A percentile compares a stretch with the other conserved stretches of the same genome.
Evolutionary conservation across 2,797 vertebrate genomes (phyloP).

Genomic region (Xenentodon cancila): DNA sequence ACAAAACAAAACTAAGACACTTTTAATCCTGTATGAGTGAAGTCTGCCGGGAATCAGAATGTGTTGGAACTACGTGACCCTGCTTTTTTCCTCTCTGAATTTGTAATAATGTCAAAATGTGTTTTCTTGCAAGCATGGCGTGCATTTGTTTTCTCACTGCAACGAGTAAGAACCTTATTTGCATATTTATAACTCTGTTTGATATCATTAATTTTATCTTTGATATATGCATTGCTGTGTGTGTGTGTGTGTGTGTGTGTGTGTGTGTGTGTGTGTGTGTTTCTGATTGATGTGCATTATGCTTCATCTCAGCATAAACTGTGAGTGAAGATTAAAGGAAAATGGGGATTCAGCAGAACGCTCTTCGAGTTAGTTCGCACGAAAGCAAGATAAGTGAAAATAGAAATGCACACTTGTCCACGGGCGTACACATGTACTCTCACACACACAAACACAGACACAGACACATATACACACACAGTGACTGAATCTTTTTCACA

Average conservation of each 20-base stretch:
- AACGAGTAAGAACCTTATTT: constrained; percentile 55
- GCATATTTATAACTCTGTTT: constrained; percentile 76
- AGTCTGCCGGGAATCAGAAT: constrained; percentile 1
- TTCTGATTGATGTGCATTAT: constrained; percentile 79
- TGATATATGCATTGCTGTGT: constrained; percentile 64
- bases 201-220: constrained; percentile 77
- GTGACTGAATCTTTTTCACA: constrained; percentile 64
- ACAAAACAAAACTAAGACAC: not conserved
- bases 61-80: not conserved
- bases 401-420: constrained; percentile 31
- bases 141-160: constrained; percentile 51
- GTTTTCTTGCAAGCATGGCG: constrained; percentile 42
- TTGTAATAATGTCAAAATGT: constrained; percentile 34
- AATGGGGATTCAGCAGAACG: constrained; percentile 75
- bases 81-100: constrained; percentile 10
- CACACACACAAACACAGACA: not conserved
- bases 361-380: constrained; percentile 52
- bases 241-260: constrained; percentile 42
- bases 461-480: not conserved
- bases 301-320: constrained; percentile 79
- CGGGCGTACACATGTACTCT: not conserved
- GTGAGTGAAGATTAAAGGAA: constrained; percentile 74
- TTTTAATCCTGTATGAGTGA: not conserved
- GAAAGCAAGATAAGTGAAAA: constrained; percentile 68
- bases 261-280: constrained; percentile 43